Evolutionary conservation across 2,888 invertebrate species (phyloP), one percentile per base, ranked within the genome.

Genomic region (Diplazon laetatorius): DNA sequence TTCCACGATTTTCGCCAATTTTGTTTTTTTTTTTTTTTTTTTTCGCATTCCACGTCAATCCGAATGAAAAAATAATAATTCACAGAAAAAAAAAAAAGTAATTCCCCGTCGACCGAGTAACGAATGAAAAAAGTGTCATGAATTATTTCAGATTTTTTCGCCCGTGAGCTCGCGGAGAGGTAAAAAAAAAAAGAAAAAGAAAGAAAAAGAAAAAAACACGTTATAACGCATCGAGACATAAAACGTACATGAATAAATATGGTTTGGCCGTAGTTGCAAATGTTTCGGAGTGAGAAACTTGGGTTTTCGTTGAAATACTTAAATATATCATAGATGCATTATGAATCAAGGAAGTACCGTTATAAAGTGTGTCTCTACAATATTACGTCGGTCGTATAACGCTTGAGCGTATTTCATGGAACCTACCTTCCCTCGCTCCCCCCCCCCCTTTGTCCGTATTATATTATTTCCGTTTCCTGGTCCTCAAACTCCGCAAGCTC

Each of bases 371-470:
- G 65, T 73, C 39, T 73, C 55, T 55, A 39, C 59, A 30, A 39
- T 57, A 57, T 73, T 52, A 42, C 42, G 39, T 42, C 60, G 74
- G 66, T 74, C 66, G 74, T 60, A 74, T 68, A 74, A 68, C 60
- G 66, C 66, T 60, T 35, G 42, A 68, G 60, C 66, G 74, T 60
- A 74, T 74, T 74, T 74, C 74, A 68, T 66, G 74, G 66, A 66
- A 52, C 50, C 66, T 74, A 66, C 50, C 42, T 9, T 20, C 6
- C 48, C 10, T 18, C 18, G 20, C 5, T 10, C 10, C 48, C 20
- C 30, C 30, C 14, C 39, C 22, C n/a, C 16, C n/a, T 39, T 48
- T 35, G 66, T 70, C 48, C 74, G 48, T 52, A 74, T 65, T 65
- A 73, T 74, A 74, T 74, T 74, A 74, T 60, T 74, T 74, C 66